phyloP scores from a whole-genome alignment of 1,140 invertebrate genomes.

The Philotrypesis tridentata region DNA sequence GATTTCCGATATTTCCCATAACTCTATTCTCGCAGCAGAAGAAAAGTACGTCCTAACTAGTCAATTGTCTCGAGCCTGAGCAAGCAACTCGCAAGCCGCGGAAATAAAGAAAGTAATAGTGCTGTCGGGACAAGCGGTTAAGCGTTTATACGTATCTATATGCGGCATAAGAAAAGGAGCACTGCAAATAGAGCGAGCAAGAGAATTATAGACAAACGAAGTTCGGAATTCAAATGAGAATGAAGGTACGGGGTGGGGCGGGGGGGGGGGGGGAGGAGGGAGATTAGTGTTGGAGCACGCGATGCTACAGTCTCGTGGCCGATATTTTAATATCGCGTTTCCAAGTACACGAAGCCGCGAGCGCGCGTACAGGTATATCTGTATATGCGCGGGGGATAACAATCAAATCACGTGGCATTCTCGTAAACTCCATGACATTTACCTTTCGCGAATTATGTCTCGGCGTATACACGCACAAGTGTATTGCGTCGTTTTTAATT shows the following conservation, averaged over 20 bases:
- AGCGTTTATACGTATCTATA: background rate
- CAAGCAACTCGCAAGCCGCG: background rate
- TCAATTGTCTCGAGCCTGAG: slow-evolving; percentile 23
- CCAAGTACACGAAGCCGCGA: background rate
- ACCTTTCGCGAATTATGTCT: too few relatives aligned
- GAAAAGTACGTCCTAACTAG: slow-evolving; percentile 18
- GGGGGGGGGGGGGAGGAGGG: background rate
- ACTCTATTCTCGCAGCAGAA: background rate
- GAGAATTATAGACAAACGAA: slow-evolving; percentile 17
- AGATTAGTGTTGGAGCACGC: background rate
- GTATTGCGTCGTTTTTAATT: too few relatives aligned
- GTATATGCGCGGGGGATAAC: too few relatives aligned
- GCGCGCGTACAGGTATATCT: too few relatives aligned
- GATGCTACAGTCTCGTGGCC: background rate
- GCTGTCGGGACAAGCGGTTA: background rate
- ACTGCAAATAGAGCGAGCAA: background rate
- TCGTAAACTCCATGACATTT: too few relatives aligned
- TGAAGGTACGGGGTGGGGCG: background rate
- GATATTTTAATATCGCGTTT: background rate
- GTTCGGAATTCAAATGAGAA: slow-evolving; percentile 31
- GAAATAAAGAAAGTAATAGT: background rate
- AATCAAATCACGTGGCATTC: too few relatives aligned
- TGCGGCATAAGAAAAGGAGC: too few relatives aligned
- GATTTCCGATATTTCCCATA: too few relatives aligned
- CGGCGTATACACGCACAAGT: too few relatives aligned